phyloP scores from a whole-genome alignment of 1,140 invertebrate species.

The Pantala flavescens region DNA sequence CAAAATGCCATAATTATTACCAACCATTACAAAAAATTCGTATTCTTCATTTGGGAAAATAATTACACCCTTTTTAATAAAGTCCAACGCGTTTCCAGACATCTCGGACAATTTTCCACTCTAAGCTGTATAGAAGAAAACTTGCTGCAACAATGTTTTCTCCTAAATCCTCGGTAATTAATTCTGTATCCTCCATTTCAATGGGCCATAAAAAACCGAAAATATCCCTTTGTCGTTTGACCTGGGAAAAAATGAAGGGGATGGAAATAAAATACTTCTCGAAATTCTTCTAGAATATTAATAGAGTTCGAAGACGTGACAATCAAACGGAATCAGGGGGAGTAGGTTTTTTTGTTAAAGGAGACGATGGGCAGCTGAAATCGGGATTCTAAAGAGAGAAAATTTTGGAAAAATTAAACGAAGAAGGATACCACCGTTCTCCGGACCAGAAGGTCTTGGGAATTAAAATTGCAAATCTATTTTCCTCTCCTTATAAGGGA shows the following conservation, averaged over 20 bases:
- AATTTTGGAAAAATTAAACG: background rate
- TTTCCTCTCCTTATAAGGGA: background rate
- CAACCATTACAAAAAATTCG: too few relatives aligned
- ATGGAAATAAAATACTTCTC: background rate
- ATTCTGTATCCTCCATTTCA: too few relatives aligned
- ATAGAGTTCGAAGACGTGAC: background rate
- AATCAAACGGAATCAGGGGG: background rate
- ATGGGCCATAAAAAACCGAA: too few relatives aligned
- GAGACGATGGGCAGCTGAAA: background rate
- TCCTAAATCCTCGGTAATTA: too few relatives aligned
- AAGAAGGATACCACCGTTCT: background rate
- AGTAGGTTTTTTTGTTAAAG: background rate
- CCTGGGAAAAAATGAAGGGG: background rate
- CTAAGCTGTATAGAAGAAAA: too few relatives aligned
- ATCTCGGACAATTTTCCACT: too few relatives aligned
- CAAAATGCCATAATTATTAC: too few relatives aligned
- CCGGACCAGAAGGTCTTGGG: background rate
- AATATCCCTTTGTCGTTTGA: background rate
- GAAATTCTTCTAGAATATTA: background rate
- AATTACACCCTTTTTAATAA: too few relatives aligned
- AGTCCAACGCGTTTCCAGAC: too few relatives aligned
- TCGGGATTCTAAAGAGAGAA: background rate
- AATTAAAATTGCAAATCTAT: constrained; percentile 11
- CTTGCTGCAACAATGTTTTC: too few relatives aligned
- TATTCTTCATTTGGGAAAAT: too few relatives aligned